Percentiles rank a stretch among this genome's conserved stretches.
Evolutionary conservation across 1,140 invertebrate genomes (phyloP).

Genomic region (Aphaenogaster rudis): DNA sequence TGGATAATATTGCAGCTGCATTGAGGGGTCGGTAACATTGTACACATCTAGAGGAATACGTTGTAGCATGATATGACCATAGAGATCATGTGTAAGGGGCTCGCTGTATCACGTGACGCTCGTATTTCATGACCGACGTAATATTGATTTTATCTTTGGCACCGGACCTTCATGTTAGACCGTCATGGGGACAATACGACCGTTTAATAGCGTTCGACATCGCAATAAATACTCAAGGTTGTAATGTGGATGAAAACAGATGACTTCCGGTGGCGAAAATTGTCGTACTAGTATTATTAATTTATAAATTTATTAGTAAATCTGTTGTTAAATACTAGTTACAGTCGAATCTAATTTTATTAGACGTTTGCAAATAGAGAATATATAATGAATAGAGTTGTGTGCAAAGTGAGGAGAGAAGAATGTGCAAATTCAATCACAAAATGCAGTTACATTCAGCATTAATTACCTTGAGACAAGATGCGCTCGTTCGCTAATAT

Average conservation of each 20-base stretch:
- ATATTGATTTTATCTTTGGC: slow-evolving; percentile 76
- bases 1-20: slow-evolving; percentile 59
- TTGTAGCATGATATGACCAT: slow-evolving; percentile 73
- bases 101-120: slow-evolving; percentile 76
- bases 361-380: not conserved
- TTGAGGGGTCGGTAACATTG: slow-evolving; percentile 67
- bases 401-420: not conserved
- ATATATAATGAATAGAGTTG: not conserved
- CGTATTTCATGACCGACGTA: slow-evolving; percentile 75
- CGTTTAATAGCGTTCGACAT: slow-evolving; percentile 54
- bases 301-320: slow-evolving; percentile 11
- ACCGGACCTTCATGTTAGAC: slow-evolving; percentile 59
- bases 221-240: slow-evolving; percentile 47
- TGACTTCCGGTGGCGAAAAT: slow-evolving; percentile 11
- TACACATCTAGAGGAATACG: slow-evolving; percentile 69
- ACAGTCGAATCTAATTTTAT: not conserved
- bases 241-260: slow-evolving; percentile 27
- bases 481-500: slow-evolving; percentile 68
- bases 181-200: slow-evolving; percentile 31
- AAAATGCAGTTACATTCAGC: not conserved
- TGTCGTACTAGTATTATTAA: not conserved
- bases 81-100: slow-evolving; percentile 74
- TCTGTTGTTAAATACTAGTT: not conserved
- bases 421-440: slow-evolving; percentile 5
- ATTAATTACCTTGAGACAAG: slow-evolving; percentile 4